Conservation (phyloP, 1,140 invertebrate species). For the Cyclina sinensis region DNA sequence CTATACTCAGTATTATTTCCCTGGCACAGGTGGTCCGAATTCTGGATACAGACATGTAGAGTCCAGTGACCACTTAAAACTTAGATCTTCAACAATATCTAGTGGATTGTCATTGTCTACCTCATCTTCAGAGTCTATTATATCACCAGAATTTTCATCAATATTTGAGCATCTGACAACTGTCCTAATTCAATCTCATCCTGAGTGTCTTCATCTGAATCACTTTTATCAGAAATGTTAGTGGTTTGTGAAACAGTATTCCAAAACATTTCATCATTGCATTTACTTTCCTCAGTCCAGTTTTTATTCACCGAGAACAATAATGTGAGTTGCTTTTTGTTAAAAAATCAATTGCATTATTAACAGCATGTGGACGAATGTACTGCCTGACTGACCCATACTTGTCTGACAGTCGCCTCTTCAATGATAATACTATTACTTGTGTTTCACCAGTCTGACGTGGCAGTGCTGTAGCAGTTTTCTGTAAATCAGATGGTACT, state of each 20-base stretch:
- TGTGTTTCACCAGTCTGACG: conserved; percentile 8
- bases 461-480: conserved; percentile 8
- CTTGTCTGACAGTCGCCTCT: conserved; percentile 5
- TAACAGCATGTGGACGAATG: conserved; percentile 15
- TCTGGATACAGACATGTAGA: conserved; percentile 15
- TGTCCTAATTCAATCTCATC: background rate
- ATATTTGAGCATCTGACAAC: background rate
- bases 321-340: too few species aligned
- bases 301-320: too few species aligned
- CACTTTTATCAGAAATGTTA: background rate
- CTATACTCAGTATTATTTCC: conserved; percentile 5
- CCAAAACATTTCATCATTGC: background rate
- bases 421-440: background rate
- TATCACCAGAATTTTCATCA: background rate
- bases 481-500: conserved; percentile 2
- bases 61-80: background rate
- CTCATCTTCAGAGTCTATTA: conserved; percentile 14
- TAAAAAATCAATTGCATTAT: background rate
- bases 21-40: conserved; percentile 2
- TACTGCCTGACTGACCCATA: background rate
- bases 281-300: background rate
- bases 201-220: conserved; percentile 3
- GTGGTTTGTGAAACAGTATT: background rate
- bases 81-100: conserved; percentile 14
- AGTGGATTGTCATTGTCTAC: conserved; percentile 19